A percentile compares a stretch with the other conserved stretches of the same genome.
Conservation (phyloP, 1,140 invertebrate species). For the Neocloeon triangulifer region DNA sequence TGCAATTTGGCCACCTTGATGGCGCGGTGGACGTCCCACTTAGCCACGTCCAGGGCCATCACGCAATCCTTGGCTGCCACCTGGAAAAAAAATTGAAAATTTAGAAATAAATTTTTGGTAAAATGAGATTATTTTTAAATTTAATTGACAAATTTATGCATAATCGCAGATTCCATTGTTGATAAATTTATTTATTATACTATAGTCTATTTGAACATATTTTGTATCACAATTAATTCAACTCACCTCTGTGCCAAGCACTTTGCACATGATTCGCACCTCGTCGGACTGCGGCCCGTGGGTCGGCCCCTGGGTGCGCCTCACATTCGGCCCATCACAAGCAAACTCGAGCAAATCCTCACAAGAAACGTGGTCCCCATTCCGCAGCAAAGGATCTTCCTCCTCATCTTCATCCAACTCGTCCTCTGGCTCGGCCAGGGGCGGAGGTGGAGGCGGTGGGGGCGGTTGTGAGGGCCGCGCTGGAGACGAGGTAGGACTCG, state of each 20-base stretch:
- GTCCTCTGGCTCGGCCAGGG: conserved; percentile 2
- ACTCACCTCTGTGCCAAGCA: conserved; percentile 54
- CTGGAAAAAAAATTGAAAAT: no score
- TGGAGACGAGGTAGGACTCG: not conserved
- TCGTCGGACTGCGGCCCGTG: conserved; percentile 69
- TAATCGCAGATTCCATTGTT: not conserved
- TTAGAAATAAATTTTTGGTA: not conserved
- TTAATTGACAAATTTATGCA: not conserved
- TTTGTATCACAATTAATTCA: no score
- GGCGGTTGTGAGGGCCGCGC: conserved; percentile 1
- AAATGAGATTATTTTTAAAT: not conserved
- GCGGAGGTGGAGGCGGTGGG: not conserved
- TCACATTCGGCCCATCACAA: conserved; percentile 47
- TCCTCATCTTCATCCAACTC: conserved; percentile 14
- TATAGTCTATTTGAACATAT: no score
- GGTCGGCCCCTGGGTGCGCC: conserved; percentile 37
- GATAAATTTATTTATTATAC: no score
- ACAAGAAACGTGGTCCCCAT: conserved; percentile 62
- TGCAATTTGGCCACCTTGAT: conserved; percentile 65
- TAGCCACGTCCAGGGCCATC: conserved; percentile 51
- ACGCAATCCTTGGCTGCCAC: conserved; percentile 58
- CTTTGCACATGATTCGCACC: conserved; percentile 76
- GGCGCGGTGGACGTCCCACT: conserved; percentile 74
- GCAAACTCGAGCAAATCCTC: conserved; percentile 82
- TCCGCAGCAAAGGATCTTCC: conserved; percentile 13